Base-by-base conservation (phyloP, 2,113 vertebrate genomes). In the Siniperca knerii region DNA sequence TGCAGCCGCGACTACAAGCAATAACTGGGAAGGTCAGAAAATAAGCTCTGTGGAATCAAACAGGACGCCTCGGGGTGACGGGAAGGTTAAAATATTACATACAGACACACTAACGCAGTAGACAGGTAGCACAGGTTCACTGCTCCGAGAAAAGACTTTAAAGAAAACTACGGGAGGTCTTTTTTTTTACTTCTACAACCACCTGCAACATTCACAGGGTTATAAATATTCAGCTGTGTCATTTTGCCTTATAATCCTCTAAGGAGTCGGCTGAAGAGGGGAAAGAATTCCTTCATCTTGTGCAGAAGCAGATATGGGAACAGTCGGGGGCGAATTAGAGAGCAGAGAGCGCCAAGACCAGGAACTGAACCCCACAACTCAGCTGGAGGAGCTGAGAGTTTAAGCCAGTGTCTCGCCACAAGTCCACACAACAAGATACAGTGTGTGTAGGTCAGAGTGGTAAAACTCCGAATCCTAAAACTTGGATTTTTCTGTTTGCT, bases 381-480 rank as follows among this genome's bases (percentile, higher is more conserved):
- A 21, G 66, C 64, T 44, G 76, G 23, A 73, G 62, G 70, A 79
- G 44, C 80, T 48, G 65, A 21, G 35, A 65, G 50, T 40, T 42
- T 78, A 83, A 88, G 69, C 81, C 42, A 0, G 23, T 25, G 90
- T 89, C 82, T 91, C 82, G 80, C 82, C 84, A 33, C 54, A 72
- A 44, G 46, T 15, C 46, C 46, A 48, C 46, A 1, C 15, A 48
- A 48, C 46, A 15, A 48, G 4, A 61, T 4, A 12, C 60, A 0
- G 55, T 4, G 52, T 1, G 29, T 29, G 29, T 4, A 4, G 13
- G 46, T 48, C 46, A 48, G 13, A 4, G 44, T 46, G 44, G 46
- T 13, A 15, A 48, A 15, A 48, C 46, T 4, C 69, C 16, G 15
- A 62, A 20, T 16, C 33, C 13, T 65, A 20, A 40, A 12, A 23